Evolutionary conservation across 64 coral and sea anemone genomes (phyloP).

Genomic region (Anthopleura sola): DNA sequence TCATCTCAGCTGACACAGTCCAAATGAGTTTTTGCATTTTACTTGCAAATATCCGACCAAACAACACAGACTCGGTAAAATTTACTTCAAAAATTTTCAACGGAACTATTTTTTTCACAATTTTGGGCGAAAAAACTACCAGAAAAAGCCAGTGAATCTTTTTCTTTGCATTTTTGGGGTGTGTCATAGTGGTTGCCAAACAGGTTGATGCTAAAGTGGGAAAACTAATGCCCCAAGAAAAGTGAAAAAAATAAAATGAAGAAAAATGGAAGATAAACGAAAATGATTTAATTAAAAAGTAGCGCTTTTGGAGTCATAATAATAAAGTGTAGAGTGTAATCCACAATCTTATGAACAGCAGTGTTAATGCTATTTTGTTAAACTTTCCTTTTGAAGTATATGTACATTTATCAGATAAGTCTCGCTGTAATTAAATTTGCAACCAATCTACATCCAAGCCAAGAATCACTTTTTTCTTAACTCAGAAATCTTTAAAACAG

Average conservation of each 20-base stretch:
- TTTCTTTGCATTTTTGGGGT: neutral
- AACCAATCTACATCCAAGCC: neutral
- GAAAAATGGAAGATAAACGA: neutral
- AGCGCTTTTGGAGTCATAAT: neutral
- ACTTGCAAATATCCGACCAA: constrained; percentile 24
- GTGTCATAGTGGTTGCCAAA: neutral
- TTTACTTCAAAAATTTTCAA: neutral
- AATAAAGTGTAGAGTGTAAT: neutral
- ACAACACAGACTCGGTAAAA: neutral
- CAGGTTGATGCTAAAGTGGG: neutral
- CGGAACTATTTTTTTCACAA: neutral
- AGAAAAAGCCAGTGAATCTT: neutral
- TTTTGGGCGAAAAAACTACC: neutral
- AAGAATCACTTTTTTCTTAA: neutral
- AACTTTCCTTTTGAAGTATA: neutral
- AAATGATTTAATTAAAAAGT: neutral
- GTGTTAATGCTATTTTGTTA: constrained; percentile 9
- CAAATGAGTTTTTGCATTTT: constrained; percentile 24
- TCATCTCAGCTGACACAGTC: constrained; percentile 7
- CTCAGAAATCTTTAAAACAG: neutral
- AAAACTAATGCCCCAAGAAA: neutral
- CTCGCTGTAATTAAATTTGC: constrained; percentile 7
- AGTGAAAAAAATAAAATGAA: neutral
- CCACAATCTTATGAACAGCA: neutral
- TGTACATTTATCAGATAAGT: constrained; percentile 11